A percentile compares a stretch with the other conserved stretches of the same genome.
These are phyloP conservation scores for Homalodisca vitripennis DNA, from an alignment of 1,140 invertebrate species.

Conservation along the genomic window DNA sequence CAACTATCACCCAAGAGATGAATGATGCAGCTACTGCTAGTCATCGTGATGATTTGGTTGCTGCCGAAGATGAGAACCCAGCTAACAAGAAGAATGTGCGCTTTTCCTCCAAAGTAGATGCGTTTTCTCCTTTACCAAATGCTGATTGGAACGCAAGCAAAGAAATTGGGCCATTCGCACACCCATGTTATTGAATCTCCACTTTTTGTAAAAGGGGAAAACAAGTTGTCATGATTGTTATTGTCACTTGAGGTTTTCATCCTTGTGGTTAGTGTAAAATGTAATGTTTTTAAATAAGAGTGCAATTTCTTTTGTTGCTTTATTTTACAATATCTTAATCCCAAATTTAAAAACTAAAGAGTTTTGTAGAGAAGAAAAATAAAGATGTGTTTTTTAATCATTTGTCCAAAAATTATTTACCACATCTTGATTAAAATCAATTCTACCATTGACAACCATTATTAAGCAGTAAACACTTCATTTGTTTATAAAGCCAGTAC, in stretches of 20 bases:
- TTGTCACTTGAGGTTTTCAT: neutral
- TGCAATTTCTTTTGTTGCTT: neutral
- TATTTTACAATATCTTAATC: no score
- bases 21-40: neutral
- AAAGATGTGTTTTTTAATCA: no score
- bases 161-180: neutral
- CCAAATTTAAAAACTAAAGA: no score
- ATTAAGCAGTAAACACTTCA: no score
- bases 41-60: neutral
- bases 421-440: no score
- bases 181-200: neutral
- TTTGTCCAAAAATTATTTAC: no score
- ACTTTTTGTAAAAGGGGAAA: neutral
- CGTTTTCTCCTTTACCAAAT: neutral
- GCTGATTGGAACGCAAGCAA: no score
- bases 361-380: no score
- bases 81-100: neutral
- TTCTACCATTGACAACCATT: no score
- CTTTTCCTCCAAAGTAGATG: neutral
- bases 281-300: neutral
- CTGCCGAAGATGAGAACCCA: neutral
- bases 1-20: neutral
- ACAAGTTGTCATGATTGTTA: neutral
- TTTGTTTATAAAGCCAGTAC: no score
- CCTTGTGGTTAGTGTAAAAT: neutral